Evolutionary conservation across 1,140 invertebrate genomes (phyloP).

Genomic region (Sycophaga agraensis): DNA sequence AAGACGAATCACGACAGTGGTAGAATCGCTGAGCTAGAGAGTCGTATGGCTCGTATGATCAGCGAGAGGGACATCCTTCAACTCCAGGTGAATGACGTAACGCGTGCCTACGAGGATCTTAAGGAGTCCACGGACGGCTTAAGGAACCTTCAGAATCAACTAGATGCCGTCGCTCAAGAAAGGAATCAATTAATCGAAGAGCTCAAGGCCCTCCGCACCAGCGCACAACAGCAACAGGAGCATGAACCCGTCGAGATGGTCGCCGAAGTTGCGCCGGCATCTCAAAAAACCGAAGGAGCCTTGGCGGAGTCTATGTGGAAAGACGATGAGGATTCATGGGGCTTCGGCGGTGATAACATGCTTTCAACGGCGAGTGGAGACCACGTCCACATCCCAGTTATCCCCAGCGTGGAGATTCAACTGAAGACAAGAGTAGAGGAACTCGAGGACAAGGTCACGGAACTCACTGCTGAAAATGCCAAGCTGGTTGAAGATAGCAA

Average conservation of each 20-base stretch:
- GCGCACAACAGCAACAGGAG: background rate
- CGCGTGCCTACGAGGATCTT: slow-evolving; percentile 29
- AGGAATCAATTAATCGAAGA: slow-evolving; percentile 23
- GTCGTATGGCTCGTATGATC: slow-evolving; percentile 13
- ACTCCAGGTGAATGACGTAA: slow-evolving; percentile 38
- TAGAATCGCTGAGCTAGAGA: slow-evolving; percentile 35
- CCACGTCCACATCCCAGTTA: slow-evolving; percentile 32
- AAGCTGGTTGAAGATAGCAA: slow-evolving; percentile 62
- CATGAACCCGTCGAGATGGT: background rate
- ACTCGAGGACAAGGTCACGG: slow-evolving; percentile 53
- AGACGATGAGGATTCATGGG: slow-evolving; percentile 60
- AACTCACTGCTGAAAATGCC: slow-evolving; percentile 57
- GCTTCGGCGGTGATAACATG: slow-evolving; percentile 59
- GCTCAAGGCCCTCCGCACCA: slow-evolving; percentile 3
- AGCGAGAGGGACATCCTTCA: slow-evolving; percentile 37
- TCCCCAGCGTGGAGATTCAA: slow-evolving; percentile 32
- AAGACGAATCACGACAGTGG: slow-evolving; percentile 33
- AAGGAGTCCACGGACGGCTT: background rate
- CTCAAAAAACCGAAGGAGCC: background rate
- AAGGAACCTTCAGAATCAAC: slow-evolving; percentile 18
- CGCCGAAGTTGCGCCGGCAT: background rate
- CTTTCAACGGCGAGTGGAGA: slow-evolving; percentile 49
- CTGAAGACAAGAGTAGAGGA: slow-evolving; percentile 14
- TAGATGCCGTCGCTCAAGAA: slow-evolving; percentile 24
- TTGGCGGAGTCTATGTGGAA: slow-evolving; percentile 37